Conservation (phyloP, 2,888 invertebrate species). For the Chrysolina haemoptera region DNA sequence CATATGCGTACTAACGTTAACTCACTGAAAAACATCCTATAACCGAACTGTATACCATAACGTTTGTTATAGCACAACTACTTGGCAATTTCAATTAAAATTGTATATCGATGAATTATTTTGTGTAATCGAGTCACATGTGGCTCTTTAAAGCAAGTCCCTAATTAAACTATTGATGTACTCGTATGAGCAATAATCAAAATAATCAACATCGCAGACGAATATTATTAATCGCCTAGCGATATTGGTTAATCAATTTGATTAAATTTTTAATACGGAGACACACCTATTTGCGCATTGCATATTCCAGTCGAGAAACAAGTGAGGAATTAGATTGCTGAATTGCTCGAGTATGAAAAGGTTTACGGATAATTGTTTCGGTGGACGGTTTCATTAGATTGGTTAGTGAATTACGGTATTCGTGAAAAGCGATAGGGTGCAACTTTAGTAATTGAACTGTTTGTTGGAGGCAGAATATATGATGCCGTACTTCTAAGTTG, state of each 20-base stretch:
- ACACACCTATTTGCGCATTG: constrained; percentile 20
- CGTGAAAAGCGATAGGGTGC: constrained; percentile 18
- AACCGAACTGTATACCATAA: too few relatives aligned
- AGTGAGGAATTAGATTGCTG: constrained; percentile 18
- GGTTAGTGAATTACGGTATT: constrained; percentile 14
- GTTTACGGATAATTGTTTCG: constrained; percentile 20
- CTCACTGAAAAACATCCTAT: too few relatives aligned
- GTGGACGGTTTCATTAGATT: constrained; percentile 11
- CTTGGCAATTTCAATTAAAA: neutral
- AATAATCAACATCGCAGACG: constrained; percentile 10
- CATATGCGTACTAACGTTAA: too few relatives aligned
- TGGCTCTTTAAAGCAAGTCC: neutral
- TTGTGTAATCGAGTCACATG: neutral
- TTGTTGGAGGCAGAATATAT: constrained; percentile 13
- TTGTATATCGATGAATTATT: neutral
- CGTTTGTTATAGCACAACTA: neutral
- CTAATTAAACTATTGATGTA: constrained; percentile 15
- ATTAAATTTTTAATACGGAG: constrained; percentile 25
- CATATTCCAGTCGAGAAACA: constrained; percentile 13
- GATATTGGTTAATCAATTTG: constrained; percentile 30
- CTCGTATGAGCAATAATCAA: neutral
- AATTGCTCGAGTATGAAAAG: constrained; percentile 12
- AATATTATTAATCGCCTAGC: neutral
- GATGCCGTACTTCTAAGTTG: neutral
- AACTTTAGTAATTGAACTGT: neutral